phyloP scores from a whole-genome alignment of 2,888 invertebrate species.

The Phytoseiulus persimilis region DNA sequence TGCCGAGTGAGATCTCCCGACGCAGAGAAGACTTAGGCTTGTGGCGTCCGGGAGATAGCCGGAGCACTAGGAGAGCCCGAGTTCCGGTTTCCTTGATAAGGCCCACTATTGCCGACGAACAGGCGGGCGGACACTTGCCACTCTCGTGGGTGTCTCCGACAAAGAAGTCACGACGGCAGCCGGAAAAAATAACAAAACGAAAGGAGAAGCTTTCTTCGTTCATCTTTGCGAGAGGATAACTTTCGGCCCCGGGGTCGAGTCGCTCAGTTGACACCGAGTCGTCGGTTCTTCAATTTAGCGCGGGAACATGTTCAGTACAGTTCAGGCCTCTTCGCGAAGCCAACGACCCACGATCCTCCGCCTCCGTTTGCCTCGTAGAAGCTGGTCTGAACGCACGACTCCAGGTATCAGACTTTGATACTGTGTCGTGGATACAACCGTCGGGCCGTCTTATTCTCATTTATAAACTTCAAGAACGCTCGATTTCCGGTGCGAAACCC shows the following conservation, averaged over 20 bases:
- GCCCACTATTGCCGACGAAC: neutral
- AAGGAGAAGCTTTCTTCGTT: neutral
- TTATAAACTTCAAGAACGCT: too few species aligned
- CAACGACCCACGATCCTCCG: too few species aligned
- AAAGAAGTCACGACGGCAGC: neutral
- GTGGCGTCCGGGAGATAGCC: neutral
- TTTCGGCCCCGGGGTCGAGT: neutral
- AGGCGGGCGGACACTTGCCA: neutral
- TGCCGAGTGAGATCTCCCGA: neutral
- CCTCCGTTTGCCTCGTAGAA: too few species aligned
- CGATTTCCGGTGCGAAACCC: too few species aligned
- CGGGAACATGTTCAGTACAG: neutral
- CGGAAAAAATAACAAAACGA: neutral
- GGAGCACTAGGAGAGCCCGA: neutral
- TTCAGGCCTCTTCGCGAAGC: too few species aligned
- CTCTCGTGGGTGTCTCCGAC: neutral
- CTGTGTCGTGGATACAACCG: too few species aligned
- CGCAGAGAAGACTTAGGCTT: neutral
- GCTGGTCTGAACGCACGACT: too few species aligned
- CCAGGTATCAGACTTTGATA: too few species aligned
- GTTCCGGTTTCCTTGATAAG: neutral
- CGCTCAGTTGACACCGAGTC: neutral
- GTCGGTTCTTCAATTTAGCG: neutral
- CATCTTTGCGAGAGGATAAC: neutral
- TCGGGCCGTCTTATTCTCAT: too few species aligned